Percentiles rank a stretch among this genome's conserved stretches.
phyloP scores from a whole-genome alignment of 2,113 vertebrate genomes.

The Spermophilus dauricus region DNA sequence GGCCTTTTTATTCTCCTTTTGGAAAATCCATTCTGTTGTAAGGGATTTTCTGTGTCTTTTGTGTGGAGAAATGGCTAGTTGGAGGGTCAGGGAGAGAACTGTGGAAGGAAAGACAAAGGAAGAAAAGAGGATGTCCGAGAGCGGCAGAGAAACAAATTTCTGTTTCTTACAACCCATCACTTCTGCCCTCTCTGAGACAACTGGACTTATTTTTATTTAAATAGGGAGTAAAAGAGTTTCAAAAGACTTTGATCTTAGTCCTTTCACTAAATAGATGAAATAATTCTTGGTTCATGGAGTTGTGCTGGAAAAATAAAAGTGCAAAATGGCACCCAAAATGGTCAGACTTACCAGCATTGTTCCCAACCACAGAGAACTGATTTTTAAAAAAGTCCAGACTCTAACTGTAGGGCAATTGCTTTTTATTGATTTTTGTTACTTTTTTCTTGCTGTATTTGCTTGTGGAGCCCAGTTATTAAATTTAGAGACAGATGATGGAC shows the following conservation, averaged over 20 bases:
- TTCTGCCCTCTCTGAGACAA: not conserved
- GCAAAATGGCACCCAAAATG: not conserved
- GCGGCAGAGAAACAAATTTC: not conserved
- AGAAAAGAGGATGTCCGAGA: not conserved
- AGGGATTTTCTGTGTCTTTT: not conserved
- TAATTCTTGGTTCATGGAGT: not conserved
- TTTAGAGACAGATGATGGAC: not conserved
- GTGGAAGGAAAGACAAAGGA: not conserved
- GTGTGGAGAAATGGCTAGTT: not conserved
- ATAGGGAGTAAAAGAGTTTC: not conserved
- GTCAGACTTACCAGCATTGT: not conserved
- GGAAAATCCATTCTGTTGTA: not conserved
- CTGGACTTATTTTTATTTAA: not conserved
- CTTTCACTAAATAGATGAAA: not conserved
- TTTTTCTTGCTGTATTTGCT: not conserved
- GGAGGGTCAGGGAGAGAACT: not conserved
- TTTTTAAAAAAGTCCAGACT: not conserved
- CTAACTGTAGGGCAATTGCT: not conserved
- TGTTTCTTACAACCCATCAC: not conserved
- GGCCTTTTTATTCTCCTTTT: fast-evolving
- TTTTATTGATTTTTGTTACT: conserved; percentile 37
- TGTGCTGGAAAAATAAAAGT: conserved; percentile 15
- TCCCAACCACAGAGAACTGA: not conserved
- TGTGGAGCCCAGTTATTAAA: conserved; percentile 23
- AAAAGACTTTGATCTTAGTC: not conserved